A percentile compares a stretch with the other conserved stretches of the same genome.
These are phyloP conservation scores for Hesperia comma DNA, from an alignment of 2,888 invertebrate genomes.

Conservation along the genomic window DNA sequence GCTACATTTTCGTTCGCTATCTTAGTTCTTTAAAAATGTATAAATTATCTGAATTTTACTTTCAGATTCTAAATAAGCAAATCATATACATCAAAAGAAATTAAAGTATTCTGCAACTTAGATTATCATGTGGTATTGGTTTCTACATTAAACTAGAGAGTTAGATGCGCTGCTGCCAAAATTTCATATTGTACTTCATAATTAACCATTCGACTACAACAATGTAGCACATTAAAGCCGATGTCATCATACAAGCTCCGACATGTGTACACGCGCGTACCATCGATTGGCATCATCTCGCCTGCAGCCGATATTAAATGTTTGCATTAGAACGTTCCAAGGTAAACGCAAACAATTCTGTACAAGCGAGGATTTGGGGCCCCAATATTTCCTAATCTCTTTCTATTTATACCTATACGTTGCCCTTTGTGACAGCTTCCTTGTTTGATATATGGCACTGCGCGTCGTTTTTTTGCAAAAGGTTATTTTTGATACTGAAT, in stretches of 20 bases:
- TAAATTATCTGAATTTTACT: too few relatives aligned
- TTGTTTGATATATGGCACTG: slow-evolving; percentile 9
- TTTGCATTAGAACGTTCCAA: slow-evolving; percentile 65
- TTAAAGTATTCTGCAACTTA: too few relatives aligned
- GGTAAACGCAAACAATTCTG: slow-evolving; percentile 64
- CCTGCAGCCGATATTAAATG: slow-evolving; percentile 68
- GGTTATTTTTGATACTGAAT: background rate
- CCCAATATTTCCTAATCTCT: slow-evolving; percentile 61
- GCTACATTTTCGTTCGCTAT: too few relatives aligned
- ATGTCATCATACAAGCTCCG: slow-evolving; percentile 33
- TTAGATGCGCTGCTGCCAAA: background rate
- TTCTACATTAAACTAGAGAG: too few relatives aligned
- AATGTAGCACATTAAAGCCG: slow-evolving; percentile 29
- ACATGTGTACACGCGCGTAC: slow-evolving; percentile 33
- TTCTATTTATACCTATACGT: slow-evolving; percentile 48
- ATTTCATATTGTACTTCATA: slow-evolving; percentile 18
- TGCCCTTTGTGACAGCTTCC: slow-evolving; percentile 14
- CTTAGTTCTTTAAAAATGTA: too few relatives aligned
- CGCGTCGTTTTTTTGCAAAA: background rate
- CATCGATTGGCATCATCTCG: slow-evolving; percentile 37
- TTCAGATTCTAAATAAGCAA: too few relatives aligned
- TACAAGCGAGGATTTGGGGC: slow-evolving; percentile 51
- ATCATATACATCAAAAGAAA: too few relatives aligned
- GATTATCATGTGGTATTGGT: too few relatives aligned
- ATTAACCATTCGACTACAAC: slow-evolving; percentile 27